A percentile compares a stretch with the other conserved stretches of the same genome.
These are phyloP conservation scores for Andrena cerasifolii DNA, from an alignment of 1,140 invertebrate species.

Conservation along the genomic window DNA sequence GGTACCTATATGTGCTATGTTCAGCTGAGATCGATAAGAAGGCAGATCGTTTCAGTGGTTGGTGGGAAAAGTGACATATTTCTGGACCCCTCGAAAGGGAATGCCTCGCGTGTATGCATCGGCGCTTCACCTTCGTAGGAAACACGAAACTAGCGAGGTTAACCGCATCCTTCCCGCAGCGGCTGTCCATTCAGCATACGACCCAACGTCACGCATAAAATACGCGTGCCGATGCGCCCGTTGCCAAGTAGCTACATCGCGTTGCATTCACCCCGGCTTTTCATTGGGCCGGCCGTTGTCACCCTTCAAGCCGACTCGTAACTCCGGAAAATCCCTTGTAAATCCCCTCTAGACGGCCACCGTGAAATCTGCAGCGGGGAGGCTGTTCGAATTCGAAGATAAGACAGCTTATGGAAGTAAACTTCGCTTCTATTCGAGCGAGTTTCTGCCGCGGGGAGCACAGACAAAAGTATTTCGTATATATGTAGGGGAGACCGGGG, in stretches of 20 bases:
- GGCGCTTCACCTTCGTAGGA: conserved; percentile 55
- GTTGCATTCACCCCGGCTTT: conserved; percentile 24
- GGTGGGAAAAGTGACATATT: neutral
- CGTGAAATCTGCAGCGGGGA: too few relatives aligned
- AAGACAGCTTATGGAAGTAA: neutral
- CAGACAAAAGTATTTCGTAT: too few relatives aligned
- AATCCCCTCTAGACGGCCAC: neutral
- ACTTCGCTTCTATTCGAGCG: neutral
- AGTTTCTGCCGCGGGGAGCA: too few relatives aligned
- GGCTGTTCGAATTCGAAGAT: conserved; percentile 1
- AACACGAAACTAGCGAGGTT: conserved; percentile 66
- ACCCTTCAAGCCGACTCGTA: neutral
- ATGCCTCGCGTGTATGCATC: neutral
- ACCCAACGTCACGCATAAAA: conserved; percentile 57
- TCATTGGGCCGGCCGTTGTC: conserved; percentile 8
- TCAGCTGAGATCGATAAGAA: too few relatives aligned
- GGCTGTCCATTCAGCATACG: conserved; percentile 55
- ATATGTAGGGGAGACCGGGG: too few relatives aligned
- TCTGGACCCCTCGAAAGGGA: neutral
- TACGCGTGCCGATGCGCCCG: conserved; percentile 45
- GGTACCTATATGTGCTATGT: too few relatives aligned
- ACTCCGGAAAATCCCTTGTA: conserved; percentile 23
- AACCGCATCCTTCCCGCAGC: conserved; percentile 66
- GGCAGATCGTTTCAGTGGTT: too few relatives aligned
- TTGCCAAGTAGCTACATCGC: neutral